phyloP scores from a whole-genome alignment of 2,888 invertebrate species.

The Vandiemenella viatica region DNA sequence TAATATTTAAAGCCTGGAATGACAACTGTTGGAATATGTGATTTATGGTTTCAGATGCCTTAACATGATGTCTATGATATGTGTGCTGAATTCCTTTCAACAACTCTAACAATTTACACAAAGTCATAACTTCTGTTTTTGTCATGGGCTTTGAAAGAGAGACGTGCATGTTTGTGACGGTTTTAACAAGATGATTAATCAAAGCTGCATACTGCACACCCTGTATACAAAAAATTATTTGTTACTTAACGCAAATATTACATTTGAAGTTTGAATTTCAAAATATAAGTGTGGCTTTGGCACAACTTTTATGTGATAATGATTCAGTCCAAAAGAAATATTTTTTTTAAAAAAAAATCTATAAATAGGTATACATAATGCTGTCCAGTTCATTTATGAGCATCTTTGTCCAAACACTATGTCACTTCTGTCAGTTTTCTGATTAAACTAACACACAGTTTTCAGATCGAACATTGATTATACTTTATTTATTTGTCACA shows the following conservation, averaged over 20 bases:
- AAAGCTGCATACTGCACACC: conserved; percentile 54
- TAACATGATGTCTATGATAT: conserved; percentile 49
- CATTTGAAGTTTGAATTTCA: too few species aligned
- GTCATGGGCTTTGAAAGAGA: conserved; percentile 60
- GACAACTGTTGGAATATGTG: conserved; percentile 67
- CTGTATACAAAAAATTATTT: conserved; percentile 21
- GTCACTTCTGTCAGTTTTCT: too few species aligned
- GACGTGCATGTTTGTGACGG: conserved; percentile 51
- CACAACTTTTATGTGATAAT: too few species aligned
- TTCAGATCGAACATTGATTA: too few species aligned
- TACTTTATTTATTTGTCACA: too few species aligned
- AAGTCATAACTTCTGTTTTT: conserved; percentile 52
- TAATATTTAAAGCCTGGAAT: conserved; percentile 52
- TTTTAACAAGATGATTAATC: conserved; percentile 41
- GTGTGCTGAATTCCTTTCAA: conserved; percentile 60
- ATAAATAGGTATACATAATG: too few species aligned
- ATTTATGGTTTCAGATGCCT: conserved; percentile 55
- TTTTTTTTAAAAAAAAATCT: too few species aligned
- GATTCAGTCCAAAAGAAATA: too few species aligned
- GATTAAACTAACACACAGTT: too few species aligned
- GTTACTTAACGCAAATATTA: background rate
- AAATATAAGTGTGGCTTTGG: too few species aligned
- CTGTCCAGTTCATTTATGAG: too few species aligned
- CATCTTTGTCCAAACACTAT: too few species aligned
- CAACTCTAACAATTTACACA: conserved; percentile 70